Percentiles rank a stretch among this genome's conserved stretches.
These are phyloP conservation scores for Rhagophthalmus giganteus DNA, from an alignment of 2,888 invertebrate species.

Conservation along the genomic window DNA sequence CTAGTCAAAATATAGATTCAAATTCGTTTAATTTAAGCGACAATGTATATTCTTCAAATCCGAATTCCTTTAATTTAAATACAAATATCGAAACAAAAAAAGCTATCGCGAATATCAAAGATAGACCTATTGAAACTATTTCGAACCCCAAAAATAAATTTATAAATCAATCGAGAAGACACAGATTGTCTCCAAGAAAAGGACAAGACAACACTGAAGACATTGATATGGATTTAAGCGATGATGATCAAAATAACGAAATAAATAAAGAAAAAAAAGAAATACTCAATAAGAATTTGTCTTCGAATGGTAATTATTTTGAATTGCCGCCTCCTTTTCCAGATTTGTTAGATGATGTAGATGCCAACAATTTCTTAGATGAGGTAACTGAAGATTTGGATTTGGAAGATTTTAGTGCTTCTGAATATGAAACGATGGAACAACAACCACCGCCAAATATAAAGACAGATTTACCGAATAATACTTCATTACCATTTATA, in stretches of 20 bases:
- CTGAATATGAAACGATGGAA: constrained; percentile 1
- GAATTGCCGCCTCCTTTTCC: constrained; percentile 53
- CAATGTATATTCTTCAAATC: not conserved
- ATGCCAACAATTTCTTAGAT: constrained; percentile 50
- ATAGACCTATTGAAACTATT: constrained; percentile 6
- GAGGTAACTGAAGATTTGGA: constrained; percentile 45
- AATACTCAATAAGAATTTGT: constrained; percentile 48
- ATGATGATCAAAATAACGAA: constrained; percentile 63
- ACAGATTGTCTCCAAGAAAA: constrained; percentile 33
- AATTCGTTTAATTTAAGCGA: not conserved
- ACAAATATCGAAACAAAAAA: not conserved
- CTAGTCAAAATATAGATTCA: not conserved
- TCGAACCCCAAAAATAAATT: constrained; percentile 4
- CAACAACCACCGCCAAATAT: not conserved
- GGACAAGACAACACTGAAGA: constrained; percentile 72
- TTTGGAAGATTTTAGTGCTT: constrained; percentile 2
- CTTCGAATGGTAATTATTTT: constrained; percentile 36
- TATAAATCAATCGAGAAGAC: constrained; percentile 27
- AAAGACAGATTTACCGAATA: constrained; percentile 3
- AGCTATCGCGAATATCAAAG: constrained; percentile 11
- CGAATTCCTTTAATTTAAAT: not conserved
- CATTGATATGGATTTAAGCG: constrained; percentile 86
- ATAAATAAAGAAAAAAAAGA: constrained; percentile 37
- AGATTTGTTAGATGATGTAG: constrained; percentile 50
- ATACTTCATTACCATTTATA: not conserved